Percentiles rank a stretch among this genome's conserved stretches.
phyloP scores from a whole-genome alignment of 2,113 vertebrate species.

The Oreochromis aureus region DNA sequence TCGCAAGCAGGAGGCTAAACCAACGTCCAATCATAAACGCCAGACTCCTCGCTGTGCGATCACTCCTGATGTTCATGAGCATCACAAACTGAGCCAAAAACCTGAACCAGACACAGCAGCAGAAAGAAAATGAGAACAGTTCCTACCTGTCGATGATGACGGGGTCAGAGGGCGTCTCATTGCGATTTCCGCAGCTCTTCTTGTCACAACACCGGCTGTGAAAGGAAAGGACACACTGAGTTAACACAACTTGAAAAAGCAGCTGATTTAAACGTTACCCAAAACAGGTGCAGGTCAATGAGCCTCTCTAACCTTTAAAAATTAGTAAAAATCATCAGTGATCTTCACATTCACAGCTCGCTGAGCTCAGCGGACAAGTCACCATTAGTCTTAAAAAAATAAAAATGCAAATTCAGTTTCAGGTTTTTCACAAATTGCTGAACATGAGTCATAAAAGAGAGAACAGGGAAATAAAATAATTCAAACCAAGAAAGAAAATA shows the following conservation, averaged over 20 bases:
- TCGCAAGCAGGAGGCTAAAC: neutral
- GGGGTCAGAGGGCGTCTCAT: constrained; percentile 66
- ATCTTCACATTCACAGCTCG: neutral
- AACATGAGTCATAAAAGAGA: neutral
- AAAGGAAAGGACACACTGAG: neutral
- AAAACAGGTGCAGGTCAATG: neutral
- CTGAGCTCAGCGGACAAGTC: neutral
- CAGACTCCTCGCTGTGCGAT: neutral
- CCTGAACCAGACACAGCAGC: neutral
- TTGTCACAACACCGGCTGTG: constrained; percentile 64
- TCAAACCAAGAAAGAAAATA: neutral
- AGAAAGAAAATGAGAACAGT: neutral
- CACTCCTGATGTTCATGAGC: neutral
- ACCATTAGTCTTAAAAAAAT: neutral
- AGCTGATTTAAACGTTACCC: neutral
- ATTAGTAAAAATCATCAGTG: too few species aligned
- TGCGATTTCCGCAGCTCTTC: constrained; percentile 68
- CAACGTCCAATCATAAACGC: neutral
- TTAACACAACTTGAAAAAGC: neutral
- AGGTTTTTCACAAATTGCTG: neutral
- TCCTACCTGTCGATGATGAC: constrained; percentile 72
- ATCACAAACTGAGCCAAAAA: neutral
- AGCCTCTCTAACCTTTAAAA: neutral
- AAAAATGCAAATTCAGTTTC: neutral
- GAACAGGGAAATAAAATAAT: neutral